Conservation (phyloP, 2,113 vertebrate species). For the Larimichthys crocea region DNA sequence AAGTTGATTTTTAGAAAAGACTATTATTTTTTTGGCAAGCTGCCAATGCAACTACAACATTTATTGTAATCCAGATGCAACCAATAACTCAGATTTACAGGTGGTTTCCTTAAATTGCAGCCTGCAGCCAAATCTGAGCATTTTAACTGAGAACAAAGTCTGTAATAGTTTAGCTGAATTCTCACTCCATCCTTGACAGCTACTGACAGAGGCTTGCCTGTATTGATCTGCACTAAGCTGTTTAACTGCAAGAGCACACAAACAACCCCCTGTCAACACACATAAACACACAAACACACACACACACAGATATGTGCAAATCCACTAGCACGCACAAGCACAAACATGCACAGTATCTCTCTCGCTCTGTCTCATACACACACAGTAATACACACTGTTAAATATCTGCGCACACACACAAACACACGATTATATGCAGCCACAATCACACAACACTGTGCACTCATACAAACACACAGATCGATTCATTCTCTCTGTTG, state of each 20-base stretch:
- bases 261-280: background rate
- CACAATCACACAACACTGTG: conserved; percentile 12
- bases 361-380: background rate
- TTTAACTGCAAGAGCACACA: conserved; percentile 29
- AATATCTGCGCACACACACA: background rate
- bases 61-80: conserved; percentile 12
- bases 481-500: conserved; percentile 56
- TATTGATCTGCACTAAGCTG: conserved; percentile 63
- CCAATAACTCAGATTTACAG: conserved; percentile 33
- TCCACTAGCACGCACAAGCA: background rate
- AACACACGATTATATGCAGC: conserved; percentile 5
- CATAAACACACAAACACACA: conserved; percentile 29
- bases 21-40: background rate
- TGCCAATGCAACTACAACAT: conserved; percentile 7
- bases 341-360: background rate
- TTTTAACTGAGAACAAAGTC: conserved; percentile 35
- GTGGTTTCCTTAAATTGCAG: conserved; percentile 18
- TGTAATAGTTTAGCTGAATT: conserved; percentile 55
- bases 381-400: background rate
- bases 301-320: conserved; percentile 38
- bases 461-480: conserved; percentile 39
- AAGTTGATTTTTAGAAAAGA: too few species aligned
- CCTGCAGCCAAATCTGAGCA: conserved; percentile 40
- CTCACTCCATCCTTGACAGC: conserved; percentile 55
- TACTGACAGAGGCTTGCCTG: conserved; percentile 43